phyloP scores from a whole-genome alignment of 1,140 invertebrate species.

The Zaprionus davidi region DNA sequence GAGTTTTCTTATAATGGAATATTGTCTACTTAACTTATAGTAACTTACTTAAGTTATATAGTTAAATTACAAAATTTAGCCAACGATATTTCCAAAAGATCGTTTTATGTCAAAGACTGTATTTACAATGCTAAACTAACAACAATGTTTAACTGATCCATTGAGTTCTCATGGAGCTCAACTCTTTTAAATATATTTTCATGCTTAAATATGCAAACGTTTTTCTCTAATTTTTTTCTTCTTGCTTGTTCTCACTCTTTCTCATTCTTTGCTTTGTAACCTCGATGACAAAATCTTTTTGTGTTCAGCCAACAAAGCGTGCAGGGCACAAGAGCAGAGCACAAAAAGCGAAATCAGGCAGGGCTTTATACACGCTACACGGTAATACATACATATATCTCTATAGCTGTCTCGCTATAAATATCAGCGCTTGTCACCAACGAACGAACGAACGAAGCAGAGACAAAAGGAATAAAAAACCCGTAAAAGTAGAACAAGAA shows the following conservation, averaged over 20 bases:
- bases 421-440: constrained; percentile 35
- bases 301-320: constrained; percentile 33
- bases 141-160: neutral
- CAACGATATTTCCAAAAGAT: too few species aligned
- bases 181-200: neutral
- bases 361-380: constrained; percentile 19
- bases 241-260: neutral
- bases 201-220: neutral
- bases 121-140: too few species aligned
- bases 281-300: constrained; percentile 8
- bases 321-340: constrained; percentile 19
- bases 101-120: too few species aligned
- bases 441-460: neutral
- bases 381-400: neutral
- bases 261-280: neutral
- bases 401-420: constrained; percentile 37
- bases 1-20: too few species aligned
- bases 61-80: too few species aligned
- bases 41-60: too few species aligned
- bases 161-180: neutral
- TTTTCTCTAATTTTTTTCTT: neutral
- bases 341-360: constrained; percentile 28
- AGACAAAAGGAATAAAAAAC: constrained; percentile 26
- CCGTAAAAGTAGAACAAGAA: constrained; percentile 34
- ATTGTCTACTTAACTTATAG: too few species aligned